These are phyloP conservation scores for Prunella fulvescens DNA, from an alignment of 2,113 vertebrate genomes.

Conservation along the genomic window DNA sequence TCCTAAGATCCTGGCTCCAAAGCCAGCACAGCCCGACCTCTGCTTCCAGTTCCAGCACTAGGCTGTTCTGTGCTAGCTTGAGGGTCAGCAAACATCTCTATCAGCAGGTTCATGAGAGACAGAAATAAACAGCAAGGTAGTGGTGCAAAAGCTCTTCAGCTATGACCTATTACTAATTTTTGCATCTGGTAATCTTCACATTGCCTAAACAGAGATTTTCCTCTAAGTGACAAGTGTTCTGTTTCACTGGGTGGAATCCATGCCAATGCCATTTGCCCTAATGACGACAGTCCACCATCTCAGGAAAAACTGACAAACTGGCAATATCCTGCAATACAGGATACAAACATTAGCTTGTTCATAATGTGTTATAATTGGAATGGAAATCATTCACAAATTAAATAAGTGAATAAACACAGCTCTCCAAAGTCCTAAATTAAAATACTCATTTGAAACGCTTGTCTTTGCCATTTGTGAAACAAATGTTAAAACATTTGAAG, in stretches of 20 bases:
- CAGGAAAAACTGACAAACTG: neutral
- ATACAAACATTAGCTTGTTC: neutral
- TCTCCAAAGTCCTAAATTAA: conserved; percentile 15
- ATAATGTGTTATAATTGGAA: neutral
- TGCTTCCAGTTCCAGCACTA: neutral
- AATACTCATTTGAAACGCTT: neutral
- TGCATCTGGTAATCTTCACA: neutral
- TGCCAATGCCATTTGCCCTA: neutral
- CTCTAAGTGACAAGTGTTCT: neutral
- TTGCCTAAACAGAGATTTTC: neutral
- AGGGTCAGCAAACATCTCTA: neutral
- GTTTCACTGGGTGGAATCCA: neutral
- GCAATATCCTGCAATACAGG: neutral
- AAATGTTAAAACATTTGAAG: neutral
- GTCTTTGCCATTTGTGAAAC: neutral
- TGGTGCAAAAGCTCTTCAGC: neutral
- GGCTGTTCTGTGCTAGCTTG: conserved; percentile 3
- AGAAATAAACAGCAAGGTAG: neutral
- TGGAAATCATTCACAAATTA: neutral
- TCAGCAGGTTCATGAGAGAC: neutral
- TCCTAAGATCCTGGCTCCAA: neutral
- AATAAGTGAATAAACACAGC: conserved; percentile 20
- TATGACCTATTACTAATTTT: neutral
- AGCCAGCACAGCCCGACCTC: neutral
- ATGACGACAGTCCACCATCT: neutral